Evolutionary conservation across 2,113 vertebrate species (phyloP).

Genomic region (Trichechus manatus): DNA sequence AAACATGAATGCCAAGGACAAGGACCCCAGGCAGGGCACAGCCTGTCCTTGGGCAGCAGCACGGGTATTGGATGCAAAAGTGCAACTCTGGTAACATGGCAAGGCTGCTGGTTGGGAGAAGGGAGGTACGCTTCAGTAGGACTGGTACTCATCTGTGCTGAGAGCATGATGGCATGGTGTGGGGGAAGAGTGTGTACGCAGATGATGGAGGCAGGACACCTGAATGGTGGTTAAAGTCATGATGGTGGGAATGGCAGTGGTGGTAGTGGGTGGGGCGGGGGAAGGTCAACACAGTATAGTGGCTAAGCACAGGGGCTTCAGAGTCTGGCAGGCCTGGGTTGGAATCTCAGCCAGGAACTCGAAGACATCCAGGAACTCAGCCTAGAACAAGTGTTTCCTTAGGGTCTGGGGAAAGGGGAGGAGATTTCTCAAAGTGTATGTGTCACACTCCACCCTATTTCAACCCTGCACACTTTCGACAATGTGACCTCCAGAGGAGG

Average conservation of each 20-base stretch:
- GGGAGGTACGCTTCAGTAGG: not conserved
- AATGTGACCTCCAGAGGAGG: not conserved
- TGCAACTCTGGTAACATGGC: fast-evolving
- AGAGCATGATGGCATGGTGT: not conserved
- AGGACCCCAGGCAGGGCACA: not conserved
- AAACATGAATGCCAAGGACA: not conserved
- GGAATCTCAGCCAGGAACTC: not conserved
- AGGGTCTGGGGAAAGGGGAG: no score
- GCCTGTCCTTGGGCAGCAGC: not conserved
- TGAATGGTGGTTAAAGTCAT: not conserved
- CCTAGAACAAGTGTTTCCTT: not conserved
- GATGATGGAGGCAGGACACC: not conserved
- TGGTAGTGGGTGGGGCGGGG: not conserved
- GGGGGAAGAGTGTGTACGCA: not conserved
- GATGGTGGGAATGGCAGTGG: not conserved
- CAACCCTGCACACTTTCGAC: not conserved
- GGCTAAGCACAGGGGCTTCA: not conserved
- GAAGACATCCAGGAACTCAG: not conserved
- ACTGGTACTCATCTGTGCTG: not conserved
- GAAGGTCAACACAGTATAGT: not conserved
- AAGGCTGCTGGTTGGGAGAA: not conserved
- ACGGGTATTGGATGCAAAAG: not conserved
- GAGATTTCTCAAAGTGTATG: not conserved
- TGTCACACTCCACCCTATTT: no score
- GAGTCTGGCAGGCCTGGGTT: not conserved